Percentiles rank a stretch among this genome's conserved stretches.
phyloP scores from a whole-genome alignment of 2,888 invertebrate species.

The Lasioglossum lativentre region DNA sequence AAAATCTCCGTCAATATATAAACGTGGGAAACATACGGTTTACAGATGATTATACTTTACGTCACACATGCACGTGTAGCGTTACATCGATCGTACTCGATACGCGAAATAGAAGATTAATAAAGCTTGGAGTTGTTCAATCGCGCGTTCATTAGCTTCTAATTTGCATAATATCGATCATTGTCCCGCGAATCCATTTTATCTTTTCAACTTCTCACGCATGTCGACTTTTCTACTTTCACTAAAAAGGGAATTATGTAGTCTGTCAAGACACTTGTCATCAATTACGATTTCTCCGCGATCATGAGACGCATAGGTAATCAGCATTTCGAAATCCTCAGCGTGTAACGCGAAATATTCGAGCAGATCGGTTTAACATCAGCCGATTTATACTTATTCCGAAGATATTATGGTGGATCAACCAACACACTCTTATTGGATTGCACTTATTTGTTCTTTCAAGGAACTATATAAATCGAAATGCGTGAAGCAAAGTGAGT shows the following conservation, averaged over 20 bases:
- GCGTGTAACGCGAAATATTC: slow-evolving; percentile 45
- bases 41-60: slow-evolving; percentile 35
- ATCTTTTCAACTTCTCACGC: slow-evolving; percentile 1
- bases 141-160: background rate
- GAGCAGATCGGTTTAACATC: slow-evolving; percentile 26
- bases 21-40: slow-evolving; percentile 10
- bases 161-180: slow-evolving; percentile 16
- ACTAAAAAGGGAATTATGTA: slow-evolving; percentile 53
- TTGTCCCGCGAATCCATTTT: slow-evolving; percentile 5
- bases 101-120: background rate
- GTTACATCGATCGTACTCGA: slow-evolving; percentile 28
- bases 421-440: background rate
- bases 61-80: slow-evolving; percentile 35
- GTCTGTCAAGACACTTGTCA: slow-evolving; percentile 44
- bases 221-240: slow-evolving; percentile 52
- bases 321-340: slow-evolving; percentile 62
- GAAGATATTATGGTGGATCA: slow-evolving; percentile 11
- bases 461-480: slow-evolving; percentile 18
- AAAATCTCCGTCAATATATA: background rate
- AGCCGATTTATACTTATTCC: background rate
- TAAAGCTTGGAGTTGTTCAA: background rate
- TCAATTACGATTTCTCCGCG: slow-evolving; percentile 67
- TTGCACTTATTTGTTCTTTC: slow-evolving; percentile 25
- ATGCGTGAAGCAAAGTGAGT: background rate
- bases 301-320: slow-evolving; percentile 64